Evolutionary conservation across 2,888 invertebrate species (phyloP).

Genomic region (Torymus texanus): DNA sequence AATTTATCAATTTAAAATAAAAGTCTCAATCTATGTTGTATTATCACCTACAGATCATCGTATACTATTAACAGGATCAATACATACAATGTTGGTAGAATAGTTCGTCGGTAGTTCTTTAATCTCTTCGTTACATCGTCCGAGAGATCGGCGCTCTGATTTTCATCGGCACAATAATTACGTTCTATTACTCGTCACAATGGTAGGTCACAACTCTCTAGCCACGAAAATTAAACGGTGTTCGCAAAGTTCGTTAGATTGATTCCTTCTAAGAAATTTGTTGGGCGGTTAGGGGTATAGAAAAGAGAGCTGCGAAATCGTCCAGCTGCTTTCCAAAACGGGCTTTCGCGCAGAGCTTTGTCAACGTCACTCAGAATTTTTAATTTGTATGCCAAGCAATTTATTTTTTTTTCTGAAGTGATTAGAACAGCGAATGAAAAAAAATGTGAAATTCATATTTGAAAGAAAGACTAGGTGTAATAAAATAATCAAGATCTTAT

Average conservation of each 20-base stretch:
- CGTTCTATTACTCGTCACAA: too few relatives aligned
- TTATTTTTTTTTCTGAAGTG: background rate
- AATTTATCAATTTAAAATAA: background rate
- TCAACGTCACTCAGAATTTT: slow-evolving; percentile 31
- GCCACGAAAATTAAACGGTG: slow-evolving; percentile 8
- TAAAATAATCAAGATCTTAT: too few relatives aligned
- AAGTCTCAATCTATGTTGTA: background rate
- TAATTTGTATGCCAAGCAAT: slow-evolving; percentile 8
- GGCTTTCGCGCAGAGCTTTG: background rate
- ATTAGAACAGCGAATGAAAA: background rate
- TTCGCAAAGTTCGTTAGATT: slow-evolving; percentile 22
- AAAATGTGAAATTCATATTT: too few relatives aligned
- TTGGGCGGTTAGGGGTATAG: background rate
- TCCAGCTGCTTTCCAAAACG: slow-evolving; percentile 35
- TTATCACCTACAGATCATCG: background rate
- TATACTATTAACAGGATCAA: too few relatives aligned
- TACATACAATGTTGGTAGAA: too few relatives aligned
- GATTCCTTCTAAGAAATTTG: slow-evolving; percentile 23
- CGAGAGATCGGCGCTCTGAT: too few relatives aligned
- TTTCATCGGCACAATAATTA: too few relatives aligned
- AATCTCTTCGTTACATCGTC: too few relatives aligned
- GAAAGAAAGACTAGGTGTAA: too few relatives aligned
- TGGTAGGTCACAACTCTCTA: too few relatives aligned
- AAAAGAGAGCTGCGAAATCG: background rate
- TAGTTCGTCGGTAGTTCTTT: too few relatives aligned